Conservation (phyloP, 2,797 vertebrate genomes). For the Botia almorhae region DNA sequence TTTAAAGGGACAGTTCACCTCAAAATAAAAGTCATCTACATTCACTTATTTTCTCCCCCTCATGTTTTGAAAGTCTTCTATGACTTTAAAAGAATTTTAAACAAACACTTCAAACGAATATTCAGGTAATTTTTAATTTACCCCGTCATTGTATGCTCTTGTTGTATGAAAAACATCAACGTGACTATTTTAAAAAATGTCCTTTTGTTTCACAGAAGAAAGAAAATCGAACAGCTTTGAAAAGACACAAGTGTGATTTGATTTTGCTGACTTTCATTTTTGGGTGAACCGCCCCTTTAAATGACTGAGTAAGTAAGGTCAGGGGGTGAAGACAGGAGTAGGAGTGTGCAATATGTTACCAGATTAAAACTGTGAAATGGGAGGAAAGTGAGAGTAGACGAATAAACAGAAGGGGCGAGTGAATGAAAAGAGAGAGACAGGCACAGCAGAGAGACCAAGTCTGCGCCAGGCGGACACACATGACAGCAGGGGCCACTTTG, state of each 20-base stretch:
- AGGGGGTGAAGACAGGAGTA: not conserved
- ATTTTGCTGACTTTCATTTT: not conserved
- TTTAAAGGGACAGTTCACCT: not conserved
- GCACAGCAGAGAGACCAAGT: conserved; percentile 45
- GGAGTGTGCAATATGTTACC: conserved; percentile 55
- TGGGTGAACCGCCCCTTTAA: conserved; percentile 59
- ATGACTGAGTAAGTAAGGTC: conserved; percentile 2
- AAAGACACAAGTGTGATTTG: not conserved
- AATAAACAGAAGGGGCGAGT: conserved; percentile 68
- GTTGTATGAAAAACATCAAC: too few species aligned
- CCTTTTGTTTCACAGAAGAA: not conserved
- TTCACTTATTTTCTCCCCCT: too few species aligned
- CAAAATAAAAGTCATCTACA: not conserved
- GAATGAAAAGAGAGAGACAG: conserved; percentile 52
- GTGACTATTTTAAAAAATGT: too few species aligned
- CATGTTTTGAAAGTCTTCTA: too few species aligned
- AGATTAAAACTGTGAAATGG: conserved; percentile 67
- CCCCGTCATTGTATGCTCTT: too few species aligned
- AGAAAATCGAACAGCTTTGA: not conserved
- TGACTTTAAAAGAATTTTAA: too few species aligned
- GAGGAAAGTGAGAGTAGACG: conserved; percentile 67
- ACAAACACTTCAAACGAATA: too few species aligned
- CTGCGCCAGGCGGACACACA: conserved; percentile 67
- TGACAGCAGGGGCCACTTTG: conserved; percentile 68
- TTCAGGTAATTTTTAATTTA: too few species aligned